Base-by-base conservation (phyloP, 1,140 invertebrate species). In the Aphaenogaster floridana region DNA sequence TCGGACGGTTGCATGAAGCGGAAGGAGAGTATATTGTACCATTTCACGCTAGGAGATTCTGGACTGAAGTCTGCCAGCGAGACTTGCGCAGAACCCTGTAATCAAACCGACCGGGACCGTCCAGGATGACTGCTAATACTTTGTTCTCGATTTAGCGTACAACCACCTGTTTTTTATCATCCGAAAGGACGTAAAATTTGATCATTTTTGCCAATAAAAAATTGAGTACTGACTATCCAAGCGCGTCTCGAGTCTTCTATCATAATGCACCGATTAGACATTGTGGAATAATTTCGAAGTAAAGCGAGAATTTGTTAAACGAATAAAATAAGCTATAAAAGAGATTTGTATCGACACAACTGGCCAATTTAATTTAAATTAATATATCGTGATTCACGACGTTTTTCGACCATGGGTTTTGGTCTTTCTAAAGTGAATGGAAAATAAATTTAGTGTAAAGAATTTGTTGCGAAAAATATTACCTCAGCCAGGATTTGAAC, bases 21-120 rank as follows among this genome's bases (percentile, higher is more conserved):
- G 93, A 98, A 98, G 92, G 98, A 98, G 15, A 99, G 96, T 78
- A 99, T 97, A 94, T 99, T 99, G 96, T 99, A 99, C 99, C 99
- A 99, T 94, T 98, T 98, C 39, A 98, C 96, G 21, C 97, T 97
- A 39, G 97, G 97, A 15, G 96, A 96, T 86, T 98, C 97, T 1
- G 98, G 97, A 94, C 98, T 98, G 94, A 99, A 99, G 95, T 99
- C 98, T 78, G 99, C 99, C 91, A 99, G 96, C 94, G 98, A 99
- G 81, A 99, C 98, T 97, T 99, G 98, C 78, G 98, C 97, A 94
- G 98, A 99, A 93, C 98, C 99, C 98, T 99, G 95, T 92, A 92
- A 91, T 88, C 91, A 90, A 91, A 74, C 72, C 6, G n/a, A 28
- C n/a, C n/a, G n/a, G 9, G 3, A 74, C 1, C 11, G 5, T 64